Evolutionary conservation across 53 echinoderm and acorn worm species (phyloP).

Genomic region (Luidia sarsii): DNA sequence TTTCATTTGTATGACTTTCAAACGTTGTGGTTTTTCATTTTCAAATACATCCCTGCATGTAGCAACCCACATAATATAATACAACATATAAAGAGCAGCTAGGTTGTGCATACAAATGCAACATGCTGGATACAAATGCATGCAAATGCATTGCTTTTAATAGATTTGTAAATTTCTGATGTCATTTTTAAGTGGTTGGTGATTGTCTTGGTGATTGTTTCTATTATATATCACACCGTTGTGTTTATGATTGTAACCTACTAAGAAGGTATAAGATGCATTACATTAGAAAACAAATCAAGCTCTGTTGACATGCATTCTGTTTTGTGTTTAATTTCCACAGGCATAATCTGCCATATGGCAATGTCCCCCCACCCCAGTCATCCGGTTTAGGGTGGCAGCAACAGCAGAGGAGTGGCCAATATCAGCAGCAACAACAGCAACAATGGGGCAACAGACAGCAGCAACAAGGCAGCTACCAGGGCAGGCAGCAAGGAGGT

Average conservation of each 20-base stretch:
- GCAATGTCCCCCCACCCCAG: constrained; percentile 17
- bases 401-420: constrained; percentile 11
- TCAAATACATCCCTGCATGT: too few species aligned
- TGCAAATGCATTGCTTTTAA: neutral
- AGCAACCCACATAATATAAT: too few species aligned
- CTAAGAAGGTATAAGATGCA: too few species aligned
- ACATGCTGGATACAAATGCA: too few species aligned
- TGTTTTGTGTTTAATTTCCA: neutral
- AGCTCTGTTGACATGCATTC: neutral
- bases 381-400: neutral
- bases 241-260: too few species aligned
- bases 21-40: too few species aligned
- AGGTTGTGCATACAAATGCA: too few species aligned
- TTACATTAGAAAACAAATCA: neutral
- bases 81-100: too few species aligned
- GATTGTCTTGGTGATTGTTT: neutral
- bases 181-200: neutral
- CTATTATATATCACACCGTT: neutral
- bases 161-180: neutral
- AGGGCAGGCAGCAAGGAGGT: constrained; percentile 20
- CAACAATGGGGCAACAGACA: constrained; percentile 16
- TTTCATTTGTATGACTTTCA: too few species aligned
- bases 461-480: constrained; percentile 11
- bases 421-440: constrained; percentile 10
- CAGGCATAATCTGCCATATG: constrained; percentile 37